Conservation (phyloP, 2,888 invertebrate species). For the Eudemis profundana region DNA sequence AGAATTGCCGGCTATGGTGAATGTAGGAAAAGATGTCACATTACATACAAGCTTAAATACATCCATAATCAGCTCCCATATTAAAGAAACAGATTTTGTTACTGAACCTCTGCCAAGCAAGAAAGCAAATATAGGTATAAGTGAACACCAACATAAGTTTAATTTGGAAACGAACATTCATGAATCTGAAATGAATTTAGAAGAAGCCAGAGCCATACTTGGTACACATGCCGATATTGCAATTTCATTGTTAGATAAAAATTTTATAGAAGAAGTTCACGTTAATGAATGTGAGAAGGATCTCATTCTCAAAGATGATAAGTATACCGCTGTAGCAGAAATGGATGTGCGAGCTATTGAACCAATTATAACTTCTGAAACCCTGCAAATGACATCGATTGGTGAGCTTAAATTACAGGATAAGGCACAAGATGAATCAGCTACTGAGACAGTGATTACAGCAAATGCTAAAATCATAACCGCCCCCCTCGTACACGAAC, state of each 20-base stretch:
- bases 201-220: constrained; percentile 69
- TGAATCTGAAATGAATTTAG: constrained; percentile 86
- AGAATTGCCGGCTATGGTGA: constrained; percentile 62
- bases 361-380: constrained; percentile 86
- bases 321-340: constrained; percentile 84
- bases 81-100: constrained; percentile 86
- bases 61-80: constrained; percentile 87
- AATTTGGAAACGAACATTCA: constrained; percentile 84
- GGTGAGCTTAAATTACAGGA: constrained; percentile 82
- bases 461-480: constrained; percentile 87
- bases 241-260: constrained; percentile 85
- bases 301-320: constrained; percentile 80
- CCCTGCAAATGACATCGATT: constrained; percentile 70
- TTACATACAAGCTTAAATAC: constrained; percentile 84
- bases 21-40: constrained; percentile 69
- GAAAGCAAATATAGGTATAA: constrained; percentile 85
- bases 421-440: constrained; percentile 70
- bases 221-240: constrained; percentile 76
- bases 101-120: constrained; percentile 79
- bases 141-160: constrained; percentile 86
- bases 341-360: constrained; percentile 85
- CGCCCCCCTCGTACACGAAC: constrained; percentile 87
- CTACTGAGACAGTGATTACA: constrained; percentile 82
- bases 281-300: constrained; percentile 88
- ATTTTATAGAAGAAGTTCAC: constrained; percentile 83